Conservation (phyloP, 2,888 invertebrate genomes). For the Prosapia bicincta region DNA sequence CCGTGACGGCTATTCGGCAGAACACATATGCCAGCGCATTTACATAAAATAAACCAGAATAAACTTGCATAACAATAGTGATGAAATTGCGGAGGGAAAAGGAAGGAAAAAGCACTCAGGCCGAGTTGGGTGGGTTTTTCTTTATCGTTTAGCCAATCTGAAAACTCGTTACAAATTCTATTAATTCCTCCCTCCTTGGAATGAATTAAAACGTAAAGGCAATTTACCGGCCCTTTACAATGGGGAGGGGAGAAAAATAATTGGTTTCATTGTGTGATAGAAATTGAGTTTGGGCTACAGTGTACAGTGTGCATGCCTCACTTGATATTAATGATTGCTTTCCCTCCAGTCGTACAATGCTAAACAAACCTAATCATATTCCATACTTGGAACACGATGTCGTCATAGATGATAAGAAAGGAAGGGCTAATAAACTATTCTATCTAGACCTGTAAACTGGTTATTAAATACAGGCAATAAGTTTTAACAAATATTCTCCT, state of each 20-base stretch:
- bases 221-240: constrained; percentile 36
- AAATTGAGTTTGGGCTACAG: constrained; percentile 38
- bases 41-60: neutral
- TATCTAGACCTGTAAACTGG: too few species aligned
- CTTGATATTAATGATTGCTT: neutral
- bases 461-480: too few species aligned
- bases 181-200: constrained; percentile 34
- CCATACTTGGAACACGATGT: neutral
- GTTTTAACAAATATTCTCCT: too few species aligned
- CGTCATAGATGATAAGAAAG: neutral
- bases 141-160: constrained; percentile 26
- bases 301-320: neutral
- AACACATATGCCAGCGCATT: neutral
- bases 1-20: neutral
- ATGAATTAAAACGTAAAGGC: constrained; percentile 38
- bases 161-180: constrained; percentile 40
- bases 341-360: neutral
- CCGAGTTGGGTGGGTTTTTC: neutral
- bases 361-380: neutral
- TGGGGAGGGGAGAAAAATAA: constrained; percentile 35
- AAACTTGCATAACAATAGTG: neutral
- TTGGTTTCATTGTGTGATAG: constrained; percentile 40
- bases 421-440: neutral
- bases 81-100: neutral
- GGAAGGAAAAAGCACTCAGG: neutral